Conservation (phyloP, 2,888 invertebrate species). For the Lycaena phlaeas region DNA sequence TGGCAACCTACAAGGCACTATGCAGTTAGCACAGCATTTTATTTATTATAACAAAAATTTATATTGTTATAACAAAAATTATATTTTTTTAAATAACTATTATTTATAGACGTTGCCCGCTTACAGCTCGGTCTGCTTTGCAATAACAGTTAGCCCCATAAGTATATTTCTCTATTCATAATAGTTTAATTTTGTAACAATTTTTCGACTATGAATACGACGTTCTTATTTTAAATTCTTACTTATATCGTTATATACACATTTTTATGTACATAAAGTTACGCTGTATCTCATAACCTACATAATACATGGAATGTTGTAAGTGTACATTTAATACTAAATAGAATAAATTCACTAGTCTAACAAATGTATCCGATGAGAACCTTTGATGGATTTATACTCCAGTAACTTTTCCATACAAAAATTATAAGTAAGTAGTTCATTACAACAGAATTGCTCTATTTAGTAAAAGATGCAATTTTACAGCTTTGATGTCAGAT, state of each 20-base stretch:
- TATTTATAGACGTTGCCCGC: conserved; percentile 24
- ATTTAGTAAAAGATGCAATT: conserved; percentile 7
- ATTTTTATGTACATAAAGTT: conserved; percentile 60
- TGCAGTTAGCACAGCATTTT: conserved; percentile 71
- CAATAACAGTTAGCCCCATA: conserved; percentile 22
- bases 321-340: conserved; percentile 45
- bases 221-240: conserved; percentile 15
- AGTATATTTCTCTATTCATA: conserved; percentile 17
- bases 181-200: conserved; percentile 13
- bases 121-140: conserved; percentile 23
- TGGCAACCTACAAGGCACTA: conserved; percentile 76
- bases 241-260: conserved; percentile 50
- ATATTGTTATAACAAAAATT: conserved; percentile 39
- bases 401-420: neutral
- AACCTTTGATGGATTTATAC: neutral
- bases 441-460: neutral
- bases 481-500: neutral
- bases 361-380: neutral
- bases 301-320: conserved; percentile 59
- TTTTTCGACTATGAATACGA: conserved; percentile 19
- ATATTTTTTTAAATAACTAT: conserved; percentile 26
- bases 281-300: conserved; percentile 38
- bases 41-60: conserved; percentile 42
- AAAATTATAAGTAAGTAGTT: conserved; percentile 2
- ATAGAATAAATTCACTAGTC: conserved; percentile 16